phyloP scores from a whole-genome alignment of 1,140 invertebrate genomes.

The Drosophila punjabiensis region DNA sequence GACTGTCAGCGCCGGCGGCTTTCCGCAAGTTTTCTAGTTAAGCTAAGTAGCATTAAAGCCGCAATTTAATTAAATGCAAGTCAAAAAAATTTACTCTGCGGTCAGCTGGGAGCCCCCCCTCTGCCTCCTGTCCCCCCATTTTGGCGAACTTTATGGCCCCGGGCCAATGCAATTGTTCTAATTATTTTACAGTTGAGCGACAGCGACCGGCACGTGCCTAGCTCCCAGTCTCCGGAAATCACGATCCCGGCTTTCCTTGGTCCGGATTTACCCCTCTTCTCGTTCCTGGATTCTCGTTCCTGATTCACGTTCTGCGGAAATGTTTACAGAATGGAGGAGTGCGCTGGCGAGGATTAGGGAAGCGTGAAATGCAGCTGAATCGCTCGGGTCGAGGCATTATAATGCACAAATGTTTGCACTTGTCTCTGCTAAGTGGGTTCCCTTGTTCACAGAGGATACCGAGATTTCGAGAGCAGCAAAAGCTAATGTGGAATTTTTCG shows the following conservation, averaged over 20 bases:
- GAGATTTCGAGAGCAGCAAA: conserved; percentile 10
- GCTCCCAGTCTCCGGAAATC: conserved; percentile 30
- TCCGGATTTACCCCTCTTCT: neutral
- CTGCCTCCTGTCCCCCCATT: neutral
- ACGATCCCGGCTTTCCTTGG: conserved; percentile 14
- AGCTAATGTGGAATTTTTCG: conserved; percentile 6
- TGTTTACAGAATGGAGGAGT: conserved; percentile 41
- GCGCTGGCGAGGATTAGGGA: conserved; percentile 49
- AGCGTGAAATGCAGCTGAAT: conserved; percentile 54
- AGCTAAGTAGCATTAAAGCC: conserved; percentile 72
- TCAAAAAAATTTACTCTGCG: conserved; percentile 53
- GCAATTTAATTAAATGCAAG: conserved; percentile 77
- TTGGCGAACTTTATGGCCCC: conserved; percentile 41
- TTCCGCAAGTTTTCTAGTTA: conserved; percentile 72
- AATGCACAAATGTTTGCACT: conserved; percentile 63
- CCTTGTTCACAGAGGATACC: conserved; percentile 19
- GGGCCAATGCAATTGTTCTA: conserved; percentile 75
- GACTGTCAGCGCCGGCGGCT: conserved; percentile 21
- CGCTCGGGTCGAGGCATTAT: conserved; percentile 38
- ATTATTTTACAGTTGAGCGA: conserved; percentile 65
- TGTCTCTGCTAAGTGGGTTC: conserved; percentile 62
- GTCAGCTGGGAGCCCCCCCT: conserved; percentile 4
- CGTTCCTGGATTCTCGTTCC: neutral
- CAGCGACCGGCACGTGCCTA: conserved; percentile 58
- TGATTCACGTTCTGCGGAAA: conserved; percentile 56